These are phyloP conservation scores for Trimorus sp. DNA, from an alignment of 2,888 invertebrate genomes.

Conservation along the genomic window DNA sequence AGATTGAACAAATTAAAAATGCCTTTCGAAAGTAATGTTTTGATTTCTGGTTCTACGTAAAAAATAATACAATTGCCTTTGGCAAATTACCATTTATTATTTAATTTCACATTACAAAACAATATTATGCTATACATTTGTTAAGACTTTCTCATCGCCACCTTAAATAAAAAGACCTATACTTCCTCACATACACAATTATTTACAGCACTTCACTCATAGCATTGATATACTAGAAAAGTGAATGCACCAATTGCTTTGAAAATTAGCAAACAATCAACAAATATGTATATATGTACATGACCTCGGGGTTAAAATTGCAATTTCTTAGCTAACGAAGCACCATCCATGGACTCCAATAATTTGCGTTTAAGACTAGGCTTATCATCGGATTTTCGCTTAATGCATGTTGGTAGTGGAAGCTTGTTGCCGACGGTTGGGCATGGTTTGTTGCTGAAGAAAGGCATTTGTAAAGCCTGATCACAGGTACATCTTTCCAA, in stretches of 20 bases:
- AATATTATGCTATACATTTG: too few relatives aligned
- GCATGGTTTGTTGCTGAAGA: constrained; percentile 94
- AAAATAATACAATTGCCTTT: neutral
- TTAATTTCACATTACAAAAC: too few relatives aligned
- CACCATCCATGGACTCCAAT: constrained; percentile 87
- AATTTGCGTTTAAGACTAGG: constrained; percentile 90
- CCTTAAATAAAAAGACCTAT: too few relatives aligned
- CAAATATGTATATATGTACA: constrained; percentile 52
- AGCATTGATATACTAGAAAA: too few relatives aligned
- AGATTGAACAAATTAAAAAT: too few relatives aligned
- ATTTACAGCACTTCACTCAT: constrained; percentile 4
- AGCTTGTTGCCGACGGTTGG: constrained; percentile 92
- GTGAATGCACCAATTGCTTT: too few relatives aligned
- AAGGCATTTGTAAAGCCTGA: constrained; percentile 93
- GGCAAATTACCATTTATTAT: neutral
- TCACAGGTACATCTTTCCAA: constrained; percentile 90
- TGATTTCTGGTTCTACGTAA: too few relatives aligned
- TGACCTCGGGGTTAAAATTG: constrained; percentile 83
- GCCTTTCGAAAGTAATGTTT: too few relatives aligned
- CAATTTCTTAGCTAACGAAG: constrained; percentile 86
- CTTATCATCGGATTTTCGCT: constrained; percentile 84
- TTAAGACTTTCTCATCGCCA: too few relatives aligned
- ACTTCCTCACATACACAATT: neutral
- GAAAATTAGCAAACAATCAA: neutral
- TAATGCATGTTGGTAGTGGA: constrained; percentile 88